Conservation (phyloP, 2,888 invertebrate species). For the Notocelia uddmanniana region DNA sequence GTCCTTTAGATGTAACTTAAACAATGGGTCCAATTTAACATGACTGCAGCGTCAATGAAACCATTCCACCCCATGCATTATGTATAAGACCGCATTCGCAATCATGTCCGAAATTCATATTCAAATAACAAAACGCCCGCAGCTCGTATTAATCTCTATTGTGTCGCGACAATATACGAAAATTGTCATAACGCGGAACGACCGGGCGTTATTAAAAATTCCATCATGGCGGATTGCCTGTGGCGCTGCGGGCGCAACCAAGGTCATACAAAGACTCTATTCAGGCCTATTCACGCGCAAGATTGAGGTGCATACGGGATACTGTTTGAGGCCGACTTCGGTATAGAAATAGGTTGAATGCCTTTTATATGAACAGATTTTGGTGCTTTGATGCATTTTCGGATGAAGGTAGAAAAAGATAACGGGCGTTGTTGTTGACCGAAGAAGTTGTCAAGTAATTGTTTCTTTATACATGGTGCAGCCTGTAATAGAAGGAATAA, state of each 20-base stretch:
- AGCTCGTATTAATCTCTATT: conserved; percentile 50
- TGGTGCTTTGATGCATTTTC: not conserved
- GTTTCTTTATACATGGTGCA: no score
- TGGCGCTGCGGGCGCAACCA: conserved; percentile 56
- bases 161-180: conserved; percentile 61
- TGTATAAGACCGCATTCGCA: conserved; percentile 43
- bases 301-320: conserved; percentile 44
- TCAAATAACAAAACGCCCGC: conserved; percentile 58
- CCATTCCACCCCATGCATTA: conserved; percentile 37
- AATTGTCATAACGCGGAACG: conserved; percentile 69
- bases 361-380: no score
- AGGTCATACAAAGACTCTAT: conserved; percentile 70
- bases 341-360: conserved; percentile 1
- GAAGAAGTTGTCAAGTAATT: not conserved
- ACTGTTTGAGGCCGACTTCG: conserved; percentile 33
- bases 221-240: conserved; percentile 72
- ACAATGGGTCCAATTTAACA: conserved; percentile 19
- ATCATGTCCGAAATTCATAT: conserved; percentile 66
- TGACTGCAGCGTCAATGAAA: conserved; percentile 6
- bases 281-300: conserved; percentile 60
- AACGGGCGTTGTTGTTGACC: not conserved
- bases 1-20: not conserved
- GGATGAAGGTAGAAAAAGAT: not conserved
- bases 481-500: no score
- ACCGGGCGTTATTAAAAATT: conserved; percentile 75